Conservation (phyloP, 2,113 vertebrate genomes). For the Onychorhynchus coronatus region DNA sequence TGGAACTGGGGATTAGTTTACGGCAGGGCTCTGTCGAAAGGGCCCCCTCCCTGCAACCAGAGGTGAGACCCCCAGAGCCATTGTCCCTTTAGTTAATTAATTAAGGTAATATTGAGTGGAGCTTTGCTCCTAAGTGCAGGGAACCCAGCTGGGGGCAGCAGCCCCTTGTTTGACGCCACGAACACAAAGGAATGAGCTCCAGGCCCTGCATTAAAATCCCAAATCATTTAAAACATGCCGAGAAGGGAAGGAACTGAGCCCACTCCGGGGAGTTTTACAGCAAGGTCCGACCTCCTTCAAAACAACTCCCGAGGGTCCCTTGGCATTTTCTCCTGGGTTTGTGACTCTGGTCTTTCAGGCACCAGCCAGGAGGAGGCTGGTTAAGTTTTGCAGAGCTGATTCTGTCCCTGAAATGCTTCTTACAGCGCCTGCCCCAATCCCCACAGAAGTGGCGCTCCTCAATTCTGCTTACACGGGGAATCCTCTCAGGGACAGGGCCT, state of each 20-base stretch:
- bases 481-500: conserved; percentile 7
- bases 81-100: conserved; percentile 73
- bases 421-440: neutral
- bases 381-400: neutral
- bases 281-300: neutral
- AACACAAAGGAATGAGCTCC: conserved; percentile 35
- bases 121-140: conserved; percentile 56
- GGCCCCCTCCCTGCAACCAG: conserved; percentile 31
- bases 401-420: neutral
- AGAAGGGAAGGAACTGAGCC: neutral
- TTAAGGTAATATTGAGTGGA: conserved; percentile 66
- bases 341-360: neutral
- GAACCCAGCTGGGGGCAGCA: conserved; percentile 48
- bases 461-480: conserved; percentile 20
- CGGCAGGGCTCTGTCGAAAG: conserved; percentile 46
- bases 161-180: conserved; percentile 20
- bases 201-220: neutral
- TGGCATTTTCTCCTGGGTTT: neutral
- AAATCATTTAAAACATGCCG: neutral
- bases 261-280: neutral
- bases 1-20: conserved; percentile 44
- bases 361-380: neutral
- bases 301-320: neutral
- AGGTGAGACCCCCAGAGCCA: conserved; percentile 53
- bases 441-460: neutral